These are phyloP conservation scores for Latrodectus elegans DNA, from an alignment of 2,888 invertebrate species.

Conservation along the genomic window DNA sequence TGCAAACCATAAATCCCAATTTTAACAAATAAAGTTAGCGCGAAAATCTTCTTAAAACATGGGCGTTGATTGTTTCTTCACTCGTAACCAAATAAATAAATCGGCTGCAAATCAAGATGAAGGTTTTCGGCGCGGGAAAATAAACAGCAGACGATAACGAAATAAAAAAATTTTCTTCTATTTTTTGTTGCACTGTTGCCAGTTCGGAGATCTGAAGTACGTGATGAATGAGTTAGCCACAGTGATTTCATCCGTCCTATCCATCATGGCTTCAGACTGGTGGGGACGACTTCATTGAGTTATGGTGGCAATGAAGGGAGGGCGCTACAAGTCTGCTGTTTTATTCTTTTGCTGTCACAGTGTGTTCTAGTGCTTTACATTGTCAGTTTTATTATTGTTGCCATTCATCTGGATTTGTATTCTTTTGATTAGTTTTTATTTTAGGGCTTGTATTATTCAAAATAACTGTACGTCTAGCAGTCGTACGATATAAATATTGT, in stretches of 20 bases:
- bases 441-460: too few relatives aligned
- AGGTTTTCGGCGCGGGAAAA: slow-evolving; percentile 22
- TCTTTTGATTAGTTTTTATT: too few relatives aligned
- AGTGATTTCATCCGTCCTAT: slow-evolving; percentile 49
- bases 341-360: slow-evolving; percentile 5
- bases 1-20: slow-evolving; percentile 26
- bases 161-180: neutral
- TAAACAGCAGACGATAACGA: slow-evolving; percentile 39
- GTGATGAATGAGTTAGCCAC: slow-evolving; percentile 54
- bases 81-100: slow-evolving; percentile 36
- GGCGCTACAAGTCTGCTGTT: slow-evolving; percentile 9
- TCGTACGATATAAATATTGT: too few relatives aligned
- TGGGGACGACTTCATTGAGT: slow-evolving; percentile 56
- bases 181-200: slow-evolving; percentile 3
- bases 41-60: slow-evolving; percentile 19
- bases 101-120: slow-evolving; percentile 50
- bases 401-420: neutral
- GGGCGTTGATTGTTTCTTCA: slow-evolving; percentile 34
- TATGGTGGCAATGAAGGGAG: slow-evolving; percentile 51
- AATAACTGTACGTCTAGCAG: too few relatives aligned
- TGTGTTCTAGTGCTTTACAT: slow-evolving; percentile 8
- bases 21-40: slow-evolving; percentile 10
- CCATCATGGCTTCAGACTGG: slow-evolving; percentile 38
- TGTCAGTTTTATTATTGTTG: slow-evolving; percentile 22
- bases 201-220: slow-evolving; percentile 22